Percentiles rank a stretch among this genome's conserved stretches.
Evolutionary conservation across 2,888 invertebrate species (phyloP).

Genomic region (Aelia acuminata): DNA sequence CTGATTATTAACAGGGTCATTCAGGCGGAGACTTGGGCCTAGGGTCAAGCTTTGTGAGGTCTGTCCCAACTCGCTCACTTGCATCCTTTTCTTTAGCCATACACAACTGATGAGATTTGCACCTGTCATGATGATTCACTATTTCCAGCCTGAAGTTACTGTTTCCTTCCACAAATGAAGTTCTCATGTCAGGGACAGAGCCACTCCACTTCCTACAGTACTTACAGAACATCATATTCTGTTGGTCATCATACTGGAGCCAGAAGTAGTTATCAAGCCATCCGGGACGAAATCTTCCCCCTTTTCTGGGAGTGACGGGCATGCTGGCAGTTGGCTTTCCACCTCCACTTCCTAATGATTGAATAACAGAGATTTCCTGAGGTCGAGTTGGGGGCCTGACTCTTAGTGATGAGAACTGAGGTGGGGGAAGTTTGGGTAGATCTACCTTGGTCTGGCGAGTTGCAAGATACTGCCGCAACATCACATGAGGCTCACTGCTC

Average conservation of each 20-base stretch:
- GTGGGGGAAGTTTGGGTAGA: constrained; percentile 66
- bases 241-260: constrained; percentile 79
- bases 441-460: constrained; percentile 66
- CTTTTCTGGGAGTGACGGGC: constrained; percentile 70
- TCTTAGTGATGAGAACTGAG: constrained; percentile 66
- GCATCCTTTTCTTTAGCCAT: constrained; percentile 71
- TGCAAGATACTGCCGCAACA: constrained; percentile 66
- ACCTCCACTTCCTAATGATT: constrained; percentile 57
- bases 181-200: constrained; percentile 79
- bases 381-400: constrained; percentile 59
- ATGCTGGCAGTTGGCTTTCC: not conserved
- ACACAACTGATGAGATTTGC: constrained; percentile 82
- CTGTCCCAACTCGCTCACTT: constrained; percentile 50
- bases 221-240: constrained; percentile 81
- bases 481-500: constrained; percentile 57
- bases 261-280: constrained; percentile 82
- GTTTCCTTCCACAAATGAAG: constrained; percentile 85
- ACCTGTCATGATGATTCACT: constrained; percentile 84
- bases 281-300: constrained; percentile 77
- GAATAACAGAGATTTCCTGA: constrained; percentile 70
- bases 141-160: constrained; percentile 83
- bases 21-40: constrained; percentile 43
- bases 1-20: constrained; percentile 34
- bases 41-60: constrained; percentile 53
- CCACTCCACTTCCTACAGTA: constrained; percentile 82